Conservation (phyloP, 2,113 vertebrate genomes). For the Pelvicachromis taeniatus region DNA sequence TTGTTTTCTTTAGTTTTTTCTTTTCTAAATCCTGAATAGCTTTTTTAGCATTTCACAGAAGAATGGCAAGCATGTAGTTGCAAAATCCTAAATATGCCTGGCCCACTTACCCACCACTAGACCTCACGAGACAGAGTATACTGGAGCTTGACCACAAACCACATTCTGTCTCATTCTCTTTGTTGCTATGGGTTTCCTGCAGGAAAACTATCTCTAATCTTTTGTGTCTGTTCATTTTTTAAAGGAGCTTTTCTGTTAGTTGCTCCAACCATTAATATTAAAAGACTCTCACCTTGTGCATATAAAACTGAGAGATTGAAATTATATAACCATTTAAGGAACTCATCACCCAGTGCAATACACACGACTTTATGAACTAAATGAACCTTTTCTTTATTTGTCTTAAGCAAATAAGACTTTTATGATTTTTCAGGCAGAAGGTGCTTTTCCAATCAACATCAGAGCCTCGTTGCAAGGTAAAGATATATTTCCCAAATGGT, state of each 20-base stretch:
- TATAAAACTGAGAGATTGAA: neutral
- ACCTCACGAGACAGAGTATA: neutral
- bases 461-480: neutral
- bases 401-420: neutral
- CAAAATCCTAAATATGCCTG: neutral
- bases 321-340: neutral
- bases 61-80: neutral
- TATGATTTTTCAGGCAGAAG: neutral
- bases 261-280: neutral
- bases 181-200: neutral
- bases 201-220: neutral
- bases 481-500: neutral
- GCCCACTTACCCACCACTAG: neutral
- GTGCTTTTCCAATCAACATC: neutral
- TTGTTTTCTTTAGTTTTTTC: neutral
- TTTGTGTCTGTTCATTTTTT: neutral
- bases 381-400: neutral
- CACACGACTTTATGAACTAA: neutral
- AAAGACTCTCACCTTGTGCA: neutral
- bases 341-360: neutral
- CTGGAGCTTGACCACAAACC: neutral
- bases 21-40: neutral
- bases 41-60: neutral
- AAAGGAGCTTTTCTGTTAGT: neutral
- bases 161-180: neutral